These are phyloP conservation scores for Enteromius treurensis DNA, from an alignment of 2,797 vertebrate genomes.

Conservation along the genomic window DNA sequence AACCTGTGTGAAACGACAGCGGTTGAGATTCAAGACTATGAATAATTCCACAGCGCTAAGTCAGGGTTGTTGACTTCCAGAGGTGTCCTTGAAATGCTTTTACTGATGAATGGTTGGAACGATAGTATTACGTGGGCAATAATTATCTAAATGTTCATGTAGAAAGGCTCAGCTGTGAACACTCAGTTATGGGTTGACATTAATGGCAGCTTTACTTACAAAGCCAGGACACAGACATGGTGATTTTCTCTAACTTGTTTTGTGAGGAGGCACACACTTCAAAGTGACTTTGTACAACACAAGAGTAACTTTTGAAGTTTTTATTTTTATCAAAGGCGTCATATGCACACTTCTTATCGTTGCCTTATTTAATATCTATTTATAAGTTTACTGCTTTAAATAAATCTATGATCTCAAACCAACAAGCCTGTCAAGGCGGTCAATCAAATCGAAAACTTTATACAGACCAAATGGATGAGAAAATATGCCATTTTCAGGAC, in stretches of 20 bases:
- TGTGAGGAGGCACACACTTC: neutral
- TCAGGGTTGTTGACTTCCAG: constrained; percentile 23
- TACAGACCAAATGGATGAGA: neutral
- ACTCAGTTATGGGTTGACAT: constrained; percentile 7
- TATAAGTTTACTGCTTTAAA: constrained; percentile 21
- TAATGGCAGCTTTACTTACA: constrained; percentile 20
- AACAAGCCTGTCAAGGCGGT: neutral
- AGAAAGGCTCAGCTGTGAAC: constrained; percentile 13
- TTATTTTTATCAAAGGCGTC: neutral
- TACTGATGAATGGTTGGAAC: constrained; percentile 4
- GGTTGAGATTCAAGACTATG: constrained; percentile 30
- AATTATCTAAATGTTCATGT: constrained; percentile 36
- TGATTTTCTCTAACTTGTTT: neutral
- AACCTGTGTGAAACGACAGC: constrained; percentile 10
- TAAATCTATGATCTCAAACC: constrained; percentile 2
- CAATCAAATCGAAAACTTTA: constrained; percentile 3
- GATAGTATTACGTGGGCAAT: constrained; percentile 13
- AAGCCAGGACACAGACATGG: neutral
- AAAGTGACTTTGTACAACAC: constrained; percentile 9
- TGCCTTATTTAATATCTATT: constrained; percentile 20
- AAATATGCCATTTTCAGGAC: constrained; percentile 26
- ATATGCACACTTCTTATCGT: neutral
- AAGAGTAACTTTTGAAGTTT: constrained; percentile 3
- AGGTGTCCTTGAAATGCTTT: constrained; percentile 7
- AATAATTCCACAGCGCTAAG: constrained; percentile 16